Base-by-base conservation (phyloP, 53 echinoderm and acorn worm genomes). In the Holothuria leucospilota region DNA sequence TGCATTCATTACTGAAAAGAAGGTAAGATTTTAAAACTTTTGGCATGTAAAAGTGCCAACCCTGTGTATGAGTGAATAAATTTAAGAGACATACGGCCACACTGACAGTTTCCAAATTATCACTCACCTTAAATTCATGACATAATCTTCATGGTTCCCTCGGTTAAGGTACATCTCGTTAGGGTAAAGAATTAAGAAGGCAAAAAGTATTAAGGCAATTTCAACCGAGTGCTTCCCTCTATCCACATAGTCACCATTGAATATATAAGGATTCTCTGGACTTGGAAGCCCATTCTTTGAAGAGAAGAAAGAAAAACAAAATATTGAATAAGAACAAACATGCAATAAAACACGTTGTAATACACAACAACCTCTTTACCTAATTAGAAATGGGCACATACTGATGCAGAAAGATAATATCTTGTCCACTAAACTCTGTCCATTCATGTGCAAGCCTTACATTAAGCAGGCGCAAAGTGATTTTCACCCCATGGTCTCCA, bases 241-340 rank as follows among this genome's bases (percentile, higher is more conserved):
- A 87, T 98, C 98, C 29, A 98, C 98, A 64, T 93, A 98, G 87
- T 98, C 98, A 59, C 98, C 98, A 63, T 98, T 98, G 93, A 98
- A 98, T 80, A 98, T 81, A 77, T 98, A 98, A 12, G 98, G 98
- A 73, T 98, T 98, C 53, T 93, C 98, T 20, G 95, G 84, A 16
- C 95, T 93, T 72, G 98, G 98, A 29, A 92, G 87, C 21, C 98
- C 98, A 85, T 98, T 98, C 98, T 94, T 84, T 71, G 52, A 71
- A 85, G 85, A 51, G 20, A 39, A 62, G 14, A 39, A 29, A 62
- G 4, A 56, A 67, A 21, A 7, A 6, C 12, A 11, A 29, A 25
- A 4, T 30, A 13, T 67, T 67, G 8, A 34, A 34, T 34, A 34
- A 23, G 9, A 27, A 4, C 64, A 25, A 14, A 64, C 8, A 16